Conservation (phyloP, 2,797 vertebrate genomes). For the Presbytis comata region DNA sequence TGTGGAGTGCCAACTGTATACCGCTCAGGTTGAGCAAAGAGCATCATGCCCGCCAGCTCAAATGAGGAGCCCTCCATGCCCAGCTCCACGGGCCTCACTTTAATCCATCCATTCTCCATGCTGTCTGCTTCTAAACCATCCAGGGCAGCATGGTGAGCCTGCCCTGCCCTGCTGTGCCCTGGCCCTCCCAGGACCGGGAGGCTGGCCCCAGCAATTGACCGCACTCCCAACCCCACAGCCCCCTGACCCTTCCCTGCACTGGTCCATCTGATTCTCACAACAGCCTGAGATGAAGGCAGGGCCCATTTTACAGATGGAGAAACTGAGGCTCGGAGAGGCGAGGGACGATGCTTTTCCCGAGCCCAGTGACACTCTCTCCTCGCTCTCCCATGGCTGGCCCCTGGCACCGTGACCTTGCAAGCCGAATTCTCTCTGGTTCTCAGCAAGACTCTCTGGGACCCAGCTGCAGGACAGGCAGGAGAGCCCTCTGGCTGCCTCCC, state of each 20-base stretch:
- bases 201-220: not conserved
- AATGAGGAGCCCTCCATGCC: not conserved
- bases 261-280: not conserved
- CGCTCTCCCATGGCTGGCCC: not conserved
- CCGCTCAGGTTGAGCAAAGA: rapidly evolving
- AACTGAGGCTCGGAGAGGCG: not conserved
- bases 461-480: not conserved
- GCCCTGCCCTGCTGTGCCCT: not conserved
- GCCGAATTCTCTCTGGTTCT: not conserved
- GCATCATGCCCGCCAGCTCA: rapidly evolving
- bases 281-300: not conserved
- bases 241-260: not conserved
- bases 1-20: not conserved
- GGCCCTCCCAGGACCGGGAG: not conserved
- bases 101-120: not conserved
- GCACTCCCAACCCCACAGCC: not conserved
- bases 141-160: not conserved
- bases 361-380: not conserved
- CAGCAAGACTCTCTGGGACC: not conserved
- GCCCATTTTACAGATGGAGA: not conserved
- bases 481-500: not conserved
- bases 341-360: not conserved
- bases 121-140: not conserved
- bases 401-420: not conserved
- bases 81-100: not conserved